Evolutionary conservation across 2,113 vertebrate genomes (phyloP).

Genomic region (Hippotragus niger): DNA sequence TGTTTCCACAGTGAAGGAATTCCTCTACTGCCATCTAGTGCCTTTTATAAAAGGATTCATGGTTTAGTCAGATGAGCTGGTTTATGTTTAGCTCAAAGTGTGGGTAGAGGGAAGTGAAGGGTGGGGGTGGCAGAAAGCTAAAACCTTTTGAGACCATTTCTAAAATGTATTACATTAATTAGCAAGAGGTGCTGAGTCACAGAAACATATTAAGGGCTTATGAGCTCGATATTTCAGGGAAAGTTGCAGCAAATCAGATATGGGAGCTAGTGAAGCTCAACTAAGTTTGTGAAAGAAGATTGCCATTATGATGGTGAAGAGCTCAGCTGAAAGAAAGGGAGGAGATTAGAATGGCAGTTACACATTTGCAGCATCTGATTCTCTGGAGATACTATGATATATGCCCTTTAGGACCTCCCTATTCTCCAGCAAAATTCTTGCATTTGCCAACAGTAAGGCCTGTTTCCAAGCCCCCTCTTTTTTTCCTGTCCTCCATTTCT

Average conservation of each 20-base stretch:
- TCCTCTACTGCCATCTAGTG: conserved; percentile 56
- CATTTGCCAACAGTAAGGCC: not conserved
- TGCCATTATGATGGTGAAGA: not conserved
- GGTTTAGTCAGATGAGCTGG: not conserved
- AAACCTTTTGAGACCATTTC: not conserved
- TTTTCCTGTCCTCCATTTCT: not conserved
- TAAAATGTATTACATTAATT: not conserved
- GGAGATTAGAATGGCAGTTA: not conserved
- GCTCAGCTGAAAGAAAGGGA: not conserved
- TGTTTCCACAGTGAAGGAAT: not conserved
- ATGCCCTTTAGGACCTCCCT: not conserved
- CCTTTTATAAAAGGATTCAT: not conserved
- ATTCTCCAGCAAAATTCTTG: not conserved
- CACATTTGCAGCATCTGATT: not conserved
- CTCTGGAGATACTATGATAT: not conserved
- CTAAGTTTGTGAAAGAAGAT: not conserved
- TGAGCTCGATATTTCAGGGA: not conserved
- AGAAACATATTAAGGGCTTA: not conserved
- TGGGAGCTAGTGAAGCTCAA: not conserved
- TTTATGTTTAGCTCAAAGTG: not conserved
- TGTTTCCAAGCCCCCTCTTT: not conserved
- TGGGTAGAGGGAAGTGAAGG: not conserved
- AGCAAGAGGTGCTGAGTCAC: not conserved
- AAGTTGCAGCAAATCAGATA: not conserved
- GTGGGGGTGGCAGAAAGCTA: not conserved